Evolutionary conservation across 2,797 vertebrate genomes (phyloP).

Genomic region (Alectoris magna): DNA sequence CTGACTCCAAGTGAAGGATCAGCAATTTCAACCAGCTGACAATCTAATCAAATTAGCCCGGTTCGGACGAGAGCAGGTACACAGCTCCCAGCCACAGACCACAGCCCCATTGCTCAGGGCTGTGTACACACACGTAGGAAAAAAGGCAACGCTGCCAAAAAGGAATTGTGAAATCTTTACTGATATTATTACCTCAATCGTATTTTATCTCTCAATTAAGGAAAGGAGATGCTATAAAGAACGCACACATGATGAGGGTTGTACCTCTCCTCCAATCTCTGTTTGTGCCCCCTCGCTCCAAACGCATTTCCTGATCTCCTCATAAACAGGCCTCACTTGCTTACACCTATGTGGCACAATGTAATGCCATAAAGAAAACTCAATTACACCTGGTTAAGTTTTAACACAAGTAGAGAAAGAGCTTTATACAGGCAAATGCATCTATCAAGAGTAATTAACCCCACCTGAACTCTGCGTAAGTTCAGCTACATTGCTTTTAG

Average conservation of each 20-base stretch:
- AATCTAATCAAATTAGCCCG: not conserved
- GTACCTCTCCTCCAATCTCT: not conserved
- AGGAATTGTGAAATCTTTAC: not conserved
- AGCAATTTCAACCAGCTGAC: slow-evolving; percentile 4
- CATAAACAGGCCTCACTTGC: fast-evolving
- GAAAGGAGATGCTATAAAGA: not conserved
- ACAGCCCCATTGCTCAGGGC: not conserved
- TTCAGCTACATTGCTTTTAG: not conserved
- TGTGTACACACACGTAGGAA: fast-evolving
- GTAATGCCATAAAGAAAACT: not conserved
- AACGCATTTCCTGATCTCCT: not conserved
- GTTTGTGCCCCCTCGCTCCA: not conserved
- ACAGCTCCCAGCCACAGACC: not conserved
- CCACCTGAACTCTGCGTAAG: not conserved
- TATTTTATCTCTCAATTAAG: not conserved
- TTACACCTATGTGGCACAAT: not conserved
- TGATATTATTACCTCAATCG: not conserved
- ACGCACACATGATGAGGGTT: not conserved
- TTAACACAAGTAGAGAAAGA: not conserved
- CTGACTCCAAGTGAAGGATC: not conserved
- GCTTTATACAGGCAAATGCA: not conserved
- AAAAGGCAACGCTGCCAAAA: not conserved
- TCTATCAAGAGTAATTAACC: not conserved
- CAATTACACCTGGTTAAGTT: not conserved
- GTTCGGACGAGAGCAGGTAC: not conserved